Evolutionary conservation across 2,888 invertebrate species (phyloP), one percentile per base, ranked within the genome.

Genomic region (Trimorus sp.): DNA sequence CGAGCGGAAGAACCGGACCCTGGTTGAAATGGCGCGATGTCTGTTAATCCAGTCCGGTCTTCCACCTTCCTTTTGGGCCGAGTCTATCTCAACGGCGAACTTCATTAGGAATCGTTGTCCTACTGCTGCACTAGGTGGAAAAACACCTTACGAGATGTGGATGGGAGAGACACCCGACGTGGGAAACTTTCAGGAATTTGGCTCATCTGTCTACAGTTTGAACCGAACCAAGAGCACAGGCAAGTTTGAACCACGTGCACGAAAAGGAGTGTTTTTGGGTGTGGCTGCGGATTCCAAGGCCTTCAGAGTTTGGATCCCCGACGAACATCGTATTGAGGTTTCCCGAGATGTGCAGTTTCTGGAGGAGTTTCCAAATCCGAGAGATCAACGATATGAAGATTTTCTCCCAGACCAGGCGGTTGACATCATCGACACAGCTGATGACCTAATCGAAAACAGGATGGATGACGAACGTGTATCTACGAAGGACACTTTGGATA

Each of bases 51-150:
- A 86, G 15, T 76, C 83, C 11, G 40, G 40, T 9, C 40, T 40
- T 8, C 40, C 40, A 40, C 40, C 40, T 11, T 40, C 40, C 40
- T 84, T 88, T 45, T 90, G 88, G 88, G 86, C 82, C 0, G 88
- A 89, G 66, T 88, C 88, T 0, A 66, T 87, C 3, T 73, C 70
- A 7, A 86, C 84, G 7, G 83, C 87, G 7, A 82, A 84, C 15
- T 87, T 87, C 65, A 53, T 86, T 12, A 8, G 4, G 40, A 40
- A 40, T 11, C 40, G 40, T 8, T 40, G 40, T 11, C 40, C 40
- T 40, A 11, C 40, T 8, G 7, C 9, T 11, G 40, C 40, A 8
- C 11, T 40, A 11, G 40, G 9, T 9, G 40, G 40, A 9, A 8
- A 11, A 8, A 40, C 40, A 11, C 40, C 40, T 9, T 40, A 40